phyloP scores from a whole-genome alignment of 2,797 vertebrate genomes.

The Fistularia tabacaria region DNA sequence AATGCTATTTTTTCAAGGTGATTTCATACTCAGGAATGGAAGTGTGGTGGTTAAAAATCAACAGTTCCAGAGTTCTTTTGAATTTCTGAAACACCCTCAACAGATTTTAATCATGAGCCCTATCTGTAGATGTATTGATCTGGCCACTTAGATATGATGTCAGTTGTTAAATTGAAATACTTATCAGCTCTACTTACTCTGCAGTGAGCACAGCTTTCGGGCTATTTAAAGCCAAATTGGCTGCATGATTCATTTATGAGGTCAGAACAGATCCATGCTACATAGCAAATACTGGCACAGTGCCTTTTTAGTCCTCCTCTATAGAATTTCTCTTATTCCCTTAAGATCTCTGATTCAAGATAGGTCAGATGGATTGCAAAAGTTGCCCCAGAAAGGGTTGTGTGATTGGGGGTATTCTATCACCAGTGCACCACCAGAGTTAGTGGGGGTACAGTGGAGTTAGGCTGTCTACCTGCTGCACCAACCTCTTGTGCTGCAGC shows the following conservation, averaged over 20 bases:
- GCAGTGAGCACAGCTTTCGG: constrained; percentile 11
- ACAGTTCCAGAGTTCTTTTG: neutral
- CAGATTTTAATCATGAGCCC: constrained; percentile 10
- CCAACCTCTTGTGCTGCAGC: neutral
- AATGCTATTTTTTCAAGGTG: neutral
- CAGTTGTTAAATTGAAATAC: constrained; percentile 9
- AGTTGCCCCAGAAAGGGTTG: too few relatives aligned
- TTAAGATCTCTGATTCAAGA: too few relatives aligned
- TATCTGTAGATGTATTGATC: constrained; percentile 27
- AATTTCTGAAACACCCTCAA: constrained; percentile 41
- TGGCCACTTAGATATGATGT: constrained; percentile 12
- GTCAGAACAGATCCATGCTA: too few relatives aligned
- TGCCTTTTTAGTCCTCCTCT: too few relatives aligned
- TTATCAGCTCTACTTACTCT: neutral
- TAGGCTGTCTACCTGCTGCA: neutral
- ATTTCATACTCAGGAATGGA: neutral
- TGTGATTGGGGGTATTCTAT: too few relatives aligned
- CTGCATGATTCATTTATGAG: constrained; percentile 14
- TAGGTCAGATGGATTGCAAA: too few relatives aligned
- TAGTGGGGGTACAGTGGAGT: too few relatives aligned
- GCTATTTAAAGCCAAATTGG: neutral
- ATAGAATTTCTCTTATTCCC: too few relatives aligned
- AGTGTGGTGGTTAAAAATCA: constrained; percentile 10
- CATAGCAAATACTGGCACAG: too few relatives aligned
- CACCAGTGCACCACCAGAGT: too few relatives aligned